Conservation (phyloP, 2,113 vertebrate genomes). For the Hystrix cristata region DNA sequence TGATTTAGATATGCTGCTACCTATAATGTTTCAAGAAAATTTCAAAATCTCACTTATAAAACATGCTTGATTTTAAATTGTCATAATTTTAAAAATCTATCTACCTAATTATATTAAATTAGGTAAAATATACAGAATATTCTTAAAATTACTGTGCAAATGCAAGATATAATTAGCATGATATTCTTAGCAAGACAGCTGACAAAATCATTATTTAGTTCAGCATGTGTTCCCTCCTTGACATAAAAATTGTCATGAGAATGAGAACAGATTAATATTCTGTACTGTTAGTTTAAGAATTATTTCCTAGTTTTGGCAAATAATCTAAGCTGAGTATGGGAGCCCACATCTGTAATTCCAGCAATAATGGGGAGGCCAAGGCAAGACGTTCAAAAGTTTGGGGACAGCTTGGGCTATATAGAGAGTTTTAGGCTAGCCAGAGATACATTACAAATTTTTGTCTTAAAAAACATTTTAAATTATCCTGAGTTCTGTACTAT, state of each 20-base stretch:
- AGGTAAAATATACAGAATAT: not conserved
- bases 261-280: not conserved
- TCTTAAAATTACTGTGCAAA: not conserved
- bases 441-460: not conserved
- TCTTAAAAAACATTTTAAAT: not conserved
- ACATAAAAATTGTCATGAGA: slow-evolving; percentile 13
- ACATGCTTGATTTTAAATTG: not conserved
- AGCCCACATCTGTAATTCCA: not conserved
- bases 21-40: not conserved
- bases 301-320: not conserved
- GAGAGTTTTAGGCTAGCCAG: not conserved
- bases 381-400: not conserved
- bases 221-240: not conserved
- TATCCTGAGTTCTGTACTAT: not conserved
- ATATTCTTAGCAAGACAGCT: not conserved
- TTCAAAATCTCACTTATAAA: not conserved
- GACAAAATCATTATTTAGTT: slow-evolving; percentile 14
- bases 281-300: not conserved
- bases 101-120: not conserved
- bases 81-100: not conserved
- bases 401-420: not conserved
- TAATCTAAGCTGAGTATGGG: not conserved
- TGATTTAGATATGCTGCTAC: not conserved
- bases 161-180: not conserved
- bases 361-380: not conserved